Evolutionary conservation across 1,140 invertebrate genomes (phyloP).

Genomic region (Zaprionus lachaisei): DNA sequence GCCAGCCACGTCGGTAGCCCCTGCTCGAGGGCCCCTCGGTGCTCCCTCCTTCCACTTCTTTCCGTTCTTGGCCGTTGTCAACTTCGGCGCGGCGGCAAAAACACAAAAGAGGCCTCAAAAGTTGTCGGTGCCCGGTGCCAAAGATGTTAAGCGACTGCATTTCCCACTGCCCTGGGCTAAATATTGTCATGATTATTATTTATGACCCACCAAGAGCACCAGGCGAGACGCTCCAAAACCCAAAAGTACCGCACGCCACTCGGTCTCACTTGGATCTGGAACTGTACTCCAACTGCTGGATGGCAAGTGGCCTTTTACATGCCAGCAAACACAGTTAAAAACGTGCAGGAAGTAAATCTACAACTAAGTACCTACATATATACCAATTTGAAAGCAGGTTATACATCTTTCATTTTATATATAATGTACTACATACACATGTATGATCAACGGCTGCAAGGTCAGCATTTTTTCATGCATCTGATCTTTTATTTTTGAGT

Average conservation of each 20-base stretch:
- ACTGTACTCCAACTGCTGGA: slow-evolving; percentile 22
- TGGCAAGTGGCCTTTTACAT: slow-evolving; percentile 27
- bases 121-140: slow-evolving; percentile 7
- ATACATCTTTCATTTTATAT: too few species aligned
- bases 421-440: too few species aligned
- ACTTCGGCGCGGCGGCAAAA: slow-evolving; percentile 44
- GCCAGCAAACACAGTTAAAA: slow-evolving; percentile 71
- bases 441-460: too few species aligned
- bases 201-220: slow-evolving; percentile 39
- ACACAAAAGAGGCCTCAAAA: slow-evolving; percentile 48
- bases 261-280: slow-evolving; percentile 3
- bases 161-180: slow-evolving; percentile 48
- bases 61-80: slow-evolving; percentile 28
- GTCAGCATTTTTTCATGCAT: too few species aligned
- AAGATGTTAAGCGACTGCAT: slow-evolving; percentile 13
- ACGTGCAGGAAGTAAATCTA: slow-evolving; percentile 23
- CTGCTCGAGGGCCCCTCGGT: not conserved
- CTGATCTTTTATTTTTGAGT: too few species aligned
- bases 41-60: not conserved
- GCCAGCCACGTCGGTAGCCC: slow-evolving; percentile 31
- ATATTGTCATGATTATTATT: slow-evolving; percentile 63
- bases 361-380: too few species aligned
- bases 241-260: slow-evolving; percentile 9
- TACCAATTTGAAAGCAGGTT: too few species aligned
- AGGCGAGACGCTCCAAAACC: slow-evolving; percentile 18